Evolutionary conservation across 2,113 vertebrate genomes (phyloP).

Genomic region (Corapipo altera): DNA sequence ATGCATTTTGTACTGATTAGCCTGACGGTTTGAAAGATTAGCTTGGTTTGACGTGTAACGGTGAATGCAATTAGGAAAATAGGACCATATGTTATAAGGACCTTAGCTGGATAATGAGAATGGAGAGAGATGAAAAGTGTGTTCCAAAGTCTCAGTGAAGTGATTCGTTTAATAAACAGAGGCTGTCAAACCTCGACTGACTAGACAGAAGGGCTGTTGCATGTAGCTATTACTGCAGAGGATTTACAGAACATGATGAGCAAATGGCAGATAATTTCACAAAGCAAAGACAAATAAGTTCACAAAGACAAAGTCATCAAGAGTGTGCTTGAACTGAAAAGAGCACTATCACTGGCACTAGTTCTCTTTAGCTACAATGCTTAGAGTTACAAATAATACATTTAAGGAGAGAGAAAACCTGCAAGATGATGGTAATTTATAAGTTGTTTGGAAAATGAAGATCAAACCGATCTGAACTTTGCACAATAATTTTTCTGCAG

Average conservation of each 20-base stretch:
- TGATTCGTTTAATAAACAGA: slow-evolving; percentile 62
- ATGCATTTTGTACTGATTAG: slow-evolving; percentile 49
- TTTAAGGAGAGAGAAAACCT: neutral
- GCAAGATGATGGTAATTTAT: neutral
- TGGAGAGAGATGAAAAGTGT: slow-evolving; percentile 40
- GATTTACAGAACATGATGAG: neutral
- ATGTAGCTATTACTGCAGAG: slow-evolving; percentile 37
- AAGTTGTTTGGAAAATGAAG: neutral
- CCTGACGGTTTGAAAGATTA: slow-evolving; percentile 60
- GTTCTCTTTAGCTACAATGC: neutral
- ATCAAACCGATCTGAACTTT: neutral
- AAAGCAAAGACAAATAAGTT: slow-evolving; percentile 6
- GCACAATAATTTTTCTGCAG: neutral
- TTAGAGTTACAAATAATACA: neutral
- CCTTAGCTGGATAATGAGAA: slow-evolving; percentile 56
- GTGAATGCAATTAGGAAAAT: slow-evolving; percentile 61
- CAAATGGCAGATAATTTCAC: slow-evolving; percentile 34
- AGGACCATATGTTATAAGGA: slow-evolving; percentile 60
- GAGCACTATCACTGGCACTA: neutral
- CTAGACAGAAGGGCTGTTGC: slow-evolving; percentile 44
- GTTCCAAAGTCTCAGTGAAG: slow-evolving; percentile 40
- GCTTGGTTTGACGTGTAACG: slow-evolving; percentile 47
- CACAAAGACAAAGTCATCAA: neutral
- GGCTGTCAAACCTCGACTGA: slow-evolving; percentile 42
- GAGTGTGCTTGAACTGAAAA: neutral